phyloP scores from a whole-genome alignment of 2,113 vertebrate genomes.

The Myotis yumanensis region DNA sequence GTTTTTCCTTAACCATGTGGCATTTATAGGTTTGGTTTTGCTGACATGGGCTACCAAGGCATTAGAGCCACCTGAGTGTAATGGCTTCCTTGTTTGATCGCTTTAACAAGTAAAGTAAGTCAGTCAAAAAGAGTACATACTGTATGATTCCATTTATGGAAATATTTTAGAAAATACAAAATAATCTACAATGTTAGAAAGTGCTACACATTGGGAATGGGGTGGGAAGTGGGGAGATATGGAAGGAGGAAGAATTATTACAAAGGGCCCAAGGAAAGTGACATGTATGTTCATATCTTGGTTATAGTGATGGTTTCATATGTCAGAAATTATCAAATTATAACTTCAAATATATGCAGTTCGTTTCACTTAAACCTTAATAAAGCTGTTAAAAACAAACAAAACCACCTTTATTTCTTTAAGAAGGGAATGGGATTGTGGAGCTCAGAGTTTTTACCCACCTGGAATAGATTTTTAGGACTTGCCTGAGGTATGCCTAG shows the following conservation, averaged over 20 bases:
- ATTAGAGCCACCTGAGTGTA: background rate
- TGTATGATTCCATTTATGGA: background rate
- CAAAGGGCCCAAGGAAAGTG: background rate
- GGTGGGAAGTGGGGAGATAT: background rate
- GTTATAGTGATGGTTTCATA: background rate
- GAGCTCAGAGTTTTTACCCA: constrained; percentile 2
- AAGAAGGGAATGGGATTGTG: background rate
- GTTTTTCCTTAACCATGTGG: background rate
- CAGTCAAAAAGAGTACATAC: background rate
- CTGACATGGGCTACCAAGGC: background rate
- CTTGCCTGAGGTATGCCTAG: background rate
- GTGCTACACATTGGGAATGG: background rate
- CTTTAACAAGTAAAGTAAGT: background rate
- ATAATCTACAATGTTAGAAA: background rate
- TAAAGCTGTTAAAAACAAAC: background rate
- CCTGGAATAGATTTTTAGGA: background rate
- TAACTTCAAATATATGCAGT: background rate
- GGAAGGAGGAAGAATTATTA: background rate
- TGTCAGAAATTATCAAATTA: background rate
- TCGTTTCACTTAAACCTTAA: background rate
- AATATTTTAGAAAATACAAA: background rate
- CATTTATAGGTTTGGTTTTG: background rate
- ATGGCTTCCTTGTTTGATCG: background rate
- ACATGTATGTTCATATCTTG: background rate
- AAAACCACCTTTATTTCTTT: background rate